Base-by-base conservation (phyloP, 2,888 invertebrate genomes). In the Agelastica alni region DNA sequence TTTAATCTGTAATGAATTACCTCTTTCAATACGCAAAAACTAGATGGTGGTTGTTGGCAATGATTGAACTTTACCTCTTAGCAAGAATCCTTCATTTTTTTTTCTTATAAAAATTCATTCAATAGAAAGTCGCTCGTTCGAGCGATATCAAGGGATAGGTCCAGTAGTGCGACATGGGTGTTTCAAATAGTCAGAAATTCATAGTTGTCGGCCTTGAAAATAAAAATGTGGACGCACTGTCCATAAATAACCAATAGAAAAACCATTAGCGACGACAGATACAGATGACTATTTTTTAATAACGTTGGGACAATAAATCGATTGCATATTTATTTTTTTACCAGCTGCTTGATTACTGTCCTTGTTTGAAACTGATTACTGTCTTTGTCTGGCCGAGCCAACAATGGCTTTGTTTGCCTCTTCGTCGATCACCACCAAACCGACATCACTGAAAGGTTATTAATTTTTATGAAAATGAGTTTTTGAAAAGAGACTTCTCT, bases 111-210 rank as follows among this genome's bases (percentile, higher is more conserved):
- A 41, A 53, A 53, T 47, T 41, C 36, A 47, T 47, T 56, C 43
- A 51, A 43, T 51, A 42, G 47, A 47, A 56, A 56, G 42, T 34
- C 43, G 51, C 51, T 56, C 51, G 51, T 47, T 42, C 37, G 43
- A 43, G 18, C 20, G 28, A 43, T 36, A 48, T 47, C 42, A 17
- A 10, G 30, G 31, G 28, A 43, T 20, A 47, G 47, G 56, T 47
- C 56, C 56, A 56, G 51, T 56, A 47, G 56, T 56, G 51, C 56
- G 56, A 56, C 56, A 56, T 56, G 56, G 56, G 56, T 56, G 56
- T 56, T 56, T 51, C 56, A 51, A 46, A 51, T 56, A 56, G 47
- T 47, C 47, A 56, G 56, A 56, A 51, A 46, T 51, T 47, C 46
- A 37, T 47, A 51, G 51, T 51, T 41, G 56, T 51, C 42, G 32